Evolutionary conservation across 2,113 vertebrate genomes (phyloP).

Genomic region (Anhinga rufa): DNA sequence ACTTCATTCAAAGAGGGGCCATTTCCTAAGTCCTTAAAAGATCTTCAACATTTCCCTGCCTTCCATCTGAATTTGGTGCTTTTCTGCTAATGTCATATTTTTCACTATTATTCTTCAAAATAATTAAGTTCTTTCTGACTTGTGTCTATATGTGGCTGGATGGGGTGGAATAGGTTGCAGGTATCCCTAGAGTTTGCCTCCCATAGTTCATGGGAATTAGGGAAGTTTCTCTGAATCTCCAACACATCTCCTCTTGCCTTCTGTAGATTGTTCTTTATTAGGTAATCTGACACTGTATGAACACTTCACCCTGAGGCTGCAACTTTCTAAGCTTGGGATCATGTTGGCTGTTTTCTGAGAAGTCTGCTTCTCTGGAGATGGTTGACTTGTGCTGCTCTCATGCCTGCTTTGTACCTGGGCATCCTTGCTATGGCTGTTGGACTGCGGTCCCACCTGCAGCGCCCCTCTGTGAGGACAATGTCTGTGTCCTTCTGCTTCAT

Average conservation of each 20-base stretch:
- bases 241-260: neutral
- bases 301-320: neutral
- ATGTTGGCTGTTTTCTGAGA: neutral
- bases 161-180: neutral
- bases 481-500: neutral
- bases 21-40: neutral
- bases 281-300: neutral
- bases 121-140: neutral
- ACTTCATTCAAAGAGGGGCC: neutral
- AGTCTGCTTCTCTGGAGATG: neutral
- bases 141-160: neutral
- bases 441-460: no score
- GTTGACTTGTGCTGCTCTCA: neutral
- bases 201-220: neutral
- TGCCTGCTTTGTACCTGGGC: neutral
- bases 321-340: neutral
- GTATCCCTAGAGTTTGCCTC: neutral
- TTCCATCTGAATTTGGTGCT: neutral
- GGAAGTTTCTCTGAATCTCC: neutral
- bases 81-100: neutral
- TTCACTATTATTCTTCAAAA: neutral
- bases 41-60: neutral
- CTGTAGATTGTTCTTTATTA: neutral
- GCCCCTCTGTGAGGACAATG: accelerated
- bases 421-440: neutral